A percentile compares a stretch with the other conserved stretches of the same genome.
Conservation (phyloP, 2,797 vertebrate genomes). For the Lemur catta region DNA sequence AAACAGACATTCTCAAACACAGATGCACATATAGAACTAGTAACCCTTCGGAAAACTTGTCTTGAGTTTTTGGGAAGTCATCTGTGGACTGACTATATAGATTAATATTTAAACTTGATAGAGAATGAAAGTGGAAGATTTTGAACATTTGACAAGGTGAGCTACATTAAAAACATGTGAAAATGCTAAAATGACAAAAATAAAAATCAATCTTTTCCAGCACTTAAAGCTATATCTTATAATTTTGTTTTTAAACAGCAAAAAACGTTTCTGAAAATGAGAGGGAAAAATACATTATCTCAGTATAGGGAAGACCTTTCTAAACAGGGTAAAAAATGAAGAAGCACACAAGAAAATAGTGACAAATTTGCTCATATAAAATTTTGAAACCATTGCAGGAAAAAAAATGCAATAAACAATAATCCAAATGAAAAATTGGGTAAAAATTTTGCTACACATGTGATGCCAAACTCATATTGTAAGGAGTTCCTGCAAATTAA, state of each 20-base stretch:
- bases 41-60: not conserved
- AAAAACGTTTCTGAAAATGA: not conserved
- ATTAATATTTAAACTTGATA: not conserved
- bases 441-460: not conserved
- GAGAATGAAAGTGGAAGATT: not conserved
- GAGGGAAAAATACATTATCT: not conserved
- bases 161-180: not conserved
- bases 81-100: not conserved
- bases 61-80: not conserved
- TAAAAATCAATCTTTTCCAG: not conserved
- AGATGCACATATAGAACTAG: not conserved
- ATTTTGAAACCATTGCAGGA: not conserved
- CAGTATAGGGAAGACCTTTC: not conserved
- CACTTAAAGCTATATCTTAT: not conserved
- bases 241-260: not conserved
- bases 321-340: not conserved
- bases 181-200: conserved; percentile 3
- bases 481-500: not conserved
- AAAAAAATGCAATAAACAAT: not conserved
- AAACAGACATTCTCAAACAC: not conserved
- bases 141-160: not conserved
- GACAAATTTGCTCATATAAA: not conserved
- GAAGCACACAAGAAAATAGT: not conserved
- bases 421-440: not conserved
- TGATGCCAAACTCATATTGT: not conserved